Conservation (phyloP, 2,888 invertebrate genomes). For the Rhagium mordax region DNA sequence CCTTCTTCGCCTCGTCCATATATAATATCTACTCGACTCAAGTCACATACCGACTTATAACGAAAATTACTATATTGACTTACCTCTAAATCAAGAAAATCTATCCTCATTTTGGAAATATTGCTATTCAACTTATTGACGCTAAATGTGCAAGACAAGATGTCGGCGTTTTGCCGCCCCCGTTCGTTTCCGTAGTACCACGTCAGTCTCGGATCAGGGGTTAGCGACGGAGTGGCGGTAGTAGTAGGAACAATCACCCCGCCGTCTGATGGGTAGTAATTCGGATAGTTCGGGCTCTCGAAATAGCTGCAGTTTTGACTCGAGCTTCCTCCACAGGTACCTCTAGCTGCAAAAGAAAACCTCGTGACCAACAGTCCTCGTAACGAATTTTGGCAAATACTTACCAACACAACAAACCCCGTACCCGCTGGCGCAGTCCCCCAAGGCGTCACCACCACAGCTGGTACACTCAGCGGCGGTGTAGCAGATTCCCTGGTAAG, state of each 20-base stretch:
- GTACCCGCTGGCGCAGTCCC: conserved; percentile 81
- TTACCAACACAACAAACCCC: conserved; percentile 85
- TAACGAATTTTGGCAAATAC: too few species aligned
- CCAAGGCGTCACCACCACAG: conserved; percentile 76
- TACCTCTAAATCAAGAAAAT: conserved; percentile 82
- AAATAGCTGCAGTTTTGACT: conserved; percentile 80
- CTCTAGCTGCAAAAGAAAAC: conserved; percentile 72
- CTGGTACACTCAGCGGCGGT: conserved; percentile 78
- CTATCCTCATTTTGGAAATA: conserved; percentile 80
- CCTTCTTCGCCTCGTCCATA: too few species aligned
- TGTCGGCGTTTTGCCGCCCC: conserved; percentile 66
- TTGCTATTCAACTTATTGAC: conserved; percentile 76
- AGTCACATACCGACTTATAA: too few species aligned
- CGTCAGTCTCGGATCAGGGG: conserved; percentile 60
- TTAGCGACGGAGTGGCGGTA: conserved; percentile 54
- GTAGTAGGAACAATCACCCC: conserved; percentile 58
- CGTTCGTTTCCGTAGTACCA: conserved; percentile 38
- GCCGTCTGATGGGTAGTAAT: conserved; percentile 65
- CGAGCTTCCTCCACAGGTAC: conserved; percentile 78
- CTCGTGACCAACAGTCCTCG: too few species aligned
- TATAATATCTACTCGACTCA: too few species aligned
- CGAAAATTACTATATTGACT: too few species aligned
- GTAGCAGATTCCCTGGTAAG: conserved; percentile 81
- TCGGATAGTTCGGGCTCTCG: conserved; percentile 80
- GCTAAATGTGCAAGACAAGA: conserved; percentile 77